Conservation (phyloP, 2,797 vertebrate species). For the Cyprinodon diabolis region DNA sequence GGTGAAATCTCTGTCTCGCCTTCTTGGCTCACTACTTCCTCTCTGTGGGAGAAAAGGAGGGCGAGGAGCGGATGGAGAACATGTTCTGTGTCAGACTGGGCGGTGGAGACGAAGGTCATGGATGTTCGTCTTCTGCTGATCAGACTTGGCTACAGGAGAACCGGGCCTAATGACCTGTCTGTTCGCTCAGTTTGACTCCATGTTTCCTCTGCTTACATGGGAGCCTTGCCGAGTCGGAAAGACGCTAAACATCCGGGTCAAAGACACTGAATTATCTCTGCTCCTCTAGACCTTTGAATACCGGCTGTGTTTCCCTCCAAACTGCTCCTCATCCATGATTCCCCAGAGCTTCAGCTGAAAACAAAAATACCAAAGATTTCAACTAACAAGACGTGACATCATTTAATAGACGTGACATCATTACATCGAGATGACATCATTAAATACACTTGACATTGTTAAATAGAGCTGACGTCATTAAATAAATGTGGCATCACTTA, state of each 20-base stretch:
- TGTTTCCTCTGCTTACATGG: slow-evolving; percentile 10
- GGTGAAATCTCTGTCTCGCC: slow-evolving; percentile 14
- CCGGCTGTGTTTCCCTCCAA: too few relatives aligned
- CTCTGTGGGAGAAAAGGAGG: neutral
- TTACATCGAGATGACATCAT: too few relatives aligned
- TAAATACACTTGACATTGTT: too few relatives aligned
- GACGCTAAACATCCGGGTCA: neutral
- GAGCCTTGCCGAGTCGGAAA: neutral
- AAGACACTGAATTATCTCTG: neutral
- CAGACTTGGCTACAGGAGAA: slow-evolving; percentile 7
- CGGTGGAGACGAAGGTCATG: slow-evolving; percentile 34
- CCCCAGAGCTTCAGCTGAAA: too few relatives aligned
- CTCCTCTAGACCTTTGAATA: neutral
- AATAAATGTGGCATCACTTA: too few relatives aligned
- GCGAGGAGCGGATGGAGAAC: neutral
- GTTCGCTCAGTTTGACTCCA: slow-evolving; percentile 9
- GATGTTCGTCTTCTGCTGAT: neutral
- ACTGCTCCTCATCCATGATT: too few relatives aligned
- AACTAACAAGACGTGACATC: too few relatives aligned
- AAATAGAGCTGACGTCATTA: too few relatives aligned
- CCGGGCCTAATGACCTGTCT: slow-evolving; percentile 26
- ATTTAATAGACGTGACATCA: too few relatives aligned
- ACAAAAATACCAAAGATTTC: too few relatives aligned
- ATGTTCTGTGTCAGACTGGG: slow-evolving; percentile 23
- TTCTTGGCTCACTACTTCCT: slow-evolving; percentile 27